These are phyloP conservation scores for Heterodera filipjevi DNA, from an alignment of 2,888 invertebrate genomes.

Conservation along the genomic window DNA sequence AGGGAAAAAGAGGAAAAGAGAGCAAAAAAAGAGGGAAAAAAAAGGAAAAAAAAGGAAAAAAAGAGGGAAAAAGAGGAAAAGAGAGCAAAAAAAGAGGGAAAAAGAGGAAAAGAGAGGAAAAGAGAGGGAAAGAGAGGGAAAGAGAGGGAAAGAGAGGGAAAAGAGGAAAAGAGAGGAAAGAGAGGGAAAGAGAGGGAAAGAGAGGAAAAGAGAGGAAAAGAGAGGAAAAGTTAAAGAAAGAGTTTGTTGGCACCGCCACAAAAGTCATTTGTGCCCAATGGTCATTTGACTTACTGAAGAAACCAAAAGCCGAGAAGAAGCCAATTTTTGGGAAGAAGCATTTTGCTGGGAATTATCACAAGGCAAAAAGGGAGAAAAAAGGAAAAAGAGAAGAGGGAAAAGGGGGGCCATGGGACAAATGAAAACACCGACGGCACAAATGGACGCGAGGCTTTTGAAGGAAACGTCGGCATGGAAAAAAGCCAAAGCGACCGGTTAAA, in stretches of 20 bases:
- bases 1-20: too few relatives aligned
- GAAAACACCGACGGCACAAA: background rate
- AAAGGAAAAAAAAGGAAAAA: too few relatives aligned
- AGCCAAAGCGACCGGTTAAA: background rate
- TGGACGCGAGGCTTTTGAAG: background rate
- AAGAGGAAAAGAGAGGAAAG: too few relatives aligned
- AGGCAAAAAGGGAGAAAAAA: background rate
- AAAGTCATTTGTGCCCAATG: background rate
- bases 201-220: background rate
- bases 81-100: too few relatives aligned
- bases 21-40: too few relatives aligned
- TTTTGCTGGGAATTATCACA: background rate
- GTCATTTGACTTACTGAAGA: constrained; percentile 10
- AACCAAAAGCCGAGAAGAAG: constrained; percentile 2
- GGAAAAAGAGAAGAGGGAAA: background rate
- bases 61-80: too few relatives aligned
- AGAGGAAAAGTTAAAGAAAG: too few relatives aligned
- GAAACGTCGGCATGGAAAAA: background rate
- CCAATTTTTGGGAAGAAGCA: background rate
- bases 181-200: too few relatives aligned
- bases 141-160: too few relatives aligned
- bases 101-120: too few relatives aligned
- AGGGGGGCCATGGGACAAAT: background rate
- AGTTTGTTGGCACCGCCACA: background rate
- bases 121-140: too few relatives aligned